A percentile compares a stretch with the other conserved stretches of the same genome.
phyloP scores from a whole-genome alignment of 2,797 vertebrate genomes.

The Myiothlypis chrysogaster region DNA sequence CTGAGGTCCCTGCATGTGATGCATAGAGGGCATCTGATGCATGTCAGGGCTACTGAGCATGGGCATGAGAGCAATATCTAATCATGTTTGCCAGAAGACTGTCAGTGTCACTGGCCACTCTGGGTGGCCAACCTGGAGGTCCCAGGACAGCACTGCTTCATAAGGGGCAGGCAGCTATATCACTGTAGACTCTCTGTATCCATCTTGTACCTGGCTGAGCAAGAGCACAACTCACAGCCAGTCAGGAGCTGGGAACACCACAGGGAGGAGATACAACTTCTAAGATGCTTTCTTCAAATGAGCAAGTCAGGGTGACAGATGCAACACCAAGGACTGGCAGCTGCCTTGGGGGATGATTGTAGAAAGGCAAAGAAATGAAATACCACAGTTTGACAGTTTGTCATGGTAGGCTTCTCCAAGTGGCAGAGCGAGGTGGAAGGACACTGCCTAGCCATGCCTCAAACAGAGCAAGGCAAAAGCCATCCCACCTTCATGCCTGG shows the following conservation, averaged over 20 bases:
- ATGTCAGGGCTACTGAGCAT: not conserved
- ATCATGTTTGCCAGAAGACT: not conserved
- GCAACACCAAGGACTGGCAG: not conserved
- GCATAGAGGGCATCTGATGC: not conserved
- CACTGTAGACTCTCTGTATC: not conserved
- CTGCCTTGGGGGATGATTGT: not conserved
- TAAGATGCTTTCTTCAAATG: not conserved
- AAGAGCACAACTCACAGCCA: not conserved
- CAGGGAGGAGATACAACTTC: not conserved
- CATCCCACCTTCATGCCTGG: not conserved
- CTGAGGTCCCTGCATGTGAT: not conserved
- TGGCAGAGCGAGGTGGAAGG: not conserved
- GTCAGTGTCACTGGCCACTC: not conserved
- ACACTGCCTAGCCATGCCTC: not conserved
- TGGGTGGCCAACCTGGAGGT: not conserved
- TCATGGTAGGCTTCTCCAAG: not conserved
- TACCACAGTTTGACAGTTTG: not conserved
- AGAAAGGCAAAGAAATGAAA: not conserved
- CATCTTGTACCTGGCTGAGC: not conserved
- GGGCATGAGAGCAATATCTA: not conserved
- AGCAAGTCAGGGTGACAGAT: not conserved
- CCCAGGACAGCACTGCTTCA: not conserved
- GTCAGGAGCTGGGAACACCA: not conserved
- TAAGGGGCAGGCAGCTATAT: accelerated
- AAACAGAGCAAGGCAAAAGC: not conserved